Evolutionary conservation across 92 coral and sea anemone species (phyloP).

Genomic region (Heliopora coerulea): DNA sequence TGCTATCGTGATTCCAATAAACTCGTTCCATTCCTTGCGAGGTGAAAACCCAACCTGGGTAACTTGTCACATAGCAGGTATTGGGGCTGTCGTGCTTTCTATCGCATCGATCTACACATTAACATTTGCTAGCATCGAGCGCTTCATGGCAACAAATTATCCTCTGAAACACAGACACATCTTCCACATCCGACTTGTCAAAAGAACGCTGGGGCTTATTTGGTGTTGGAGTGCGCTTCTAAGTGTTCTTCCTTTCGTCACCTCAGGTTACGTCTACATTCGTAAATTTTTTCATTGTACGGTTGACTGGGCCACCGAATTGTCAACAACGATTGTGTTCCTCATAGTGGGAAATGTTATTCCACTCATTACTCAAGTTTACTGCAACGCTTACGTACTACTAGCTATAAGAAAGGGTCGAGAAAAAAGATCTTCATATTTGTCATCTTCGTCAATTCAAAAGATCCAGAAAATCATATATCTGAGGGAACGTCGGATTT

Average conservation of each 20-base stretch:
- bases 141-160: slow-evolving; percentile 19
- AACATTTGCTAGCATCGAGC: slow-evolving; percentile 16
- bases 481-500: slow-evolving; percentile 8
- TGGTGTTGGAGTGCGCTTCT: not conserved
- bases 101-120: slow-evolving; percentile 7
- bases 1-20: not conserved
- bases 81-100: not conserved
- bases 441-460: too few relatives aligned
- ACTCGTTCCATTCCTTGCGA: not conserved
- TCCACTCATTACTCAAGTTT: not conserved
- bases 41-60: not conserved
- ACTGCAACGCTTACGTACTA: not conserved
- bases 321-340: not conserved
- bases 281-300: not conserved
- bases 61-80: not conserved
- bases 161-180: slow-evolving; percentile 4
- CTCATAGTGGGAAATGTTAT: not conserved
- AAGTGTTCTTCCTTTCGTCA: not conserved
- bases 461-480: not conserved
- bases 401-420: not conserved
- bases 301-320: not conserved
- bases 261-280: not conserved
- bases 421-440: too few relatives aligned
- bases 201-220: not conserved
- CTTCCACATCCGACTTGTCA: not conserved